Base-by-base conservation (phyloP, 2,888 invertebrate species). In the Cryptophagus acutangulus region DNA sequence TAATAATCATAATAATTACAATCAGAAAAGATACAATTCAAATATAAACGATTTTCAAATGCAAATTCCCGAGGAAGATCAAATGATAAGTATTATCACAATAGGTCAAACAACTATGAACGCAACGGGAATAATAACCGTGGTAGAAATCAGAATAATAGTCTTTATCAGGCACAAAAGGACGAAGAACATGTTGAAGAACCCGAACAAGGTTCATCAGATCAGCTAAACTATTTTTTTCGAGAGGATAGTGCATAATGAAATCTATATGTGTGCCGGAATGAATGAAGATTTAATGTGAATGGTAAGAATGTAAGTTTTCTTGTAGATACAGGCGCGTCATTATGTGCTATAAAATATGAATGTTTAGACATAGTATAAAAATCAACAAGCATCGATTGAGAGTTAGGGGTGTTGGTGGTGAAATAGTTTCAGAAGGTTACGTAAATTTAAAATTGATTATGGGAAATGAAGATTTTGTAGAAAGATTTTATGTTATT, bases 271-370 rank as follows among this genome's bases (percentile, higher is more conserved):
- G 4, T 10, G 28, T 28, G 4, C 28, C 5, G 13, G 28, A 10
- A 28, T 28, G 28, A 28, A 28, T 28, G 13, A 12, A 28, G 12
- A 10, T 28, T 28, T 28, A 6, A 12, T 28, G 28, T 28, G 28
- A 28, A 28, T 28, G 28, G 13, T 6, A 28, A 6, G 4, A 28
- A n/a, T 28, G 10, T 6, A 10, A 28, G 10, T 6, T 28, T 28
- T 28, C 10, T 28, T 10, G 28, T 28, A 10, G 28, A 28, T 13
- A 28, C 28, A 10, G 28, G 28, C 5, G 28, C 28, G 5, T 28
- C 28, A 6, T 28, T 28, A 13, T 28, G 28, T 28, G 28, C 28
- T n/a, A n/a, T 28, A 6, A 28, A 28, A 13, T 28, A 28, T 28
- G 28, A 28, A 28, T 28, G 28, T 28, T 6, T 28, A 28, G 28